Base-by-base conservation (phyloP, 2,797 vertebrate genomes). In the Meda fulgida region DNA sequence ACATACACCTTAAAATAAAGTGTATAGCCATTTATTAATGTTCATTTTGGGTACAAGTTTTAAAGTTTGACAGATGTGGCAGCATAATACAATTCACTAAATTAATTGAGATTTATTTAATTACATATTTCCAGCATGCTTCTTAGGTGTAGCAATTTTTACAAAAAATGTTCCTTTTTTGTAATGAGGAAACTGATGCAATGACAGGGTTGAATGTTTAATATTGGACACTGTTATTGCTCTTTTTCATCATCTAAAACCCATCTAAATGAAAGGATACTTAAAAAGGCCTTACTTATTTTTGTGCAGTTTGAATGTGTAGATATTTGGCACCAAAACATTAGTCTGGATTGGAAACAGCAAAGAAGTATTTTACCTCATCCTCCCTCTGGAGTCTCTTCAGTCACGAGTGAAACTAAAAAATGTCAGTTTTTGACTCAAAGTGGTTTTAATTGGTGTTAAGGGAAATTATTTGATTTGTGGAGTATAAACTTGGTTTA, bases 181-280 rank as follows among this genome's bases (percentile, higher is more conserved):
- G 16, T 51, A 38, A 40, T 48, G 26, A 5, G 26, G 26, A 11
- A 31, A 73, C 11, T 6, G 5, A 29, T 72, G 38, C 23, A 16
- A 8, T 16, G 43, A 70, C 38, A 71, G 13, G 69, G 83, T 84
- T 71, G 78, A 89, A 80, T 48, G 73, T 86, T 85, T 84, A 80
- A 88, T 90, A 81, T 76, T 86, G 51, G 43, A 38, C 75, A 48
- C 75, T 80, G 79, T 86, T 89, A 67, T 84, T 89, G 66, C 88
- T 89, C 29, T 71, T 85, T 43, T 89, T 81, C 81, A 58, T 85
- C 85, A 84, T 89, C 89, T 46, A 88, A 89, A 88, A 90, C 92
- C 80, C 69, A 84, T 79, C 88, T 80, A 18, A 14, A 84, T 86
- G 81, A 63, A 48, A n/a, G n/a, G n/a, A n/a, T n/a, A n/a, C 5